phyloP scores from a whole-genome alignment of 2,888 invertebrate species.

The Strigamia maritima region DNA sequence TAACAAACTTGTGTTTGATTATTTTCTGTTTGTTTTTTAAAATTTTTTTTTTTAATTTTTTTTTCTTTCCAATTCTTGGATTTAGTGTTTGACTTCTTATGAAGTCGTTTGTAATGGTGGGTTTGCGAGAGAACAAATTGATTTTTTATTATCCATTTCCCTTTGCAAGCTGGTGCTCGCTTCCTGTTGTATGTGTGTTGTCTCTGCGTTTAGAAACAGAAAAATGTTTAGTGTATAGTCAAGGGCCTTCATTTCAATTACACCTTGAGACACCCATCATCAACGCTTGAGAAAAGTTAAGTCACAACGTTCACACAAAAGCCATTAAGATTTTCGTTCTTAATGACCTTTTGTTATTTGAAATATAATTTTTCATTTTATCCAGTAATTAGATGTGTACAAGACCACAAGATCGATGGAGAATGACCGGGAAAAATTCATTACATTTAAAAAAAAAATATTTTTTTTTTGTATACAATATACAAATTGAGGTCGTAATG shows the following conservation, averaged over 20 bases:
- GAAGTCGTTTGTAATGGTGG: constrained; percentile 19
- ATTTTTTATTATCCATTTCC: constrained; percentile 32
- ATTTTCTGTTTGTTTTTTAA: background rate
- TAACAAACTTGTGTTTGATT: background rate
- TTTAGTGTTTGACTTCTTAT: background rate
- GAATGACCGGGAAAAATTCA: constrained; percentile 26
- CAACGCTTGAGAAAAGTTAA: constrained; percentile 30
- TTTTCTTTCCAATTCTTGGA: background rate
- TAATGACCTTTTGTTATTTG: constrained; percentile 31
- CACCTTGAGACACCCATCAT: constrained; percentile 26
- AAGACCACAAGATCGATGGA: constrained; percentile 4
- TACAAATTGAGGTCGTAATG: constrained; percentile 8
- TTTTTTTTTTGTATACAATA: background rate
- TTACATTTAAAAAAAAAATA: background rate
- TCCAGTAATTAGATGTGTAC: constrained; percentile 7
- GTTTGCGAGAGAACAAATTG: constrained; percentile 32
- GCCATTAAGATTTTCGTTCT: constrained; percentile 19
- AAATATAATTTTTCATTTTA: constrained; percentile 12
- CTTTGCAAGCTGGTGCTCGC: constrained; percentile 32
- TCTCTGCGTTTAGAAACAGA: background rate
- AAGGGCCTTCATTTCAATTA: constrained; percentile 32
- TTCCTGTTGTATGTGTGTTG: constrained; percentile 21
- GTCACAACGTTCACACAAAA: constrained; percentile 30
- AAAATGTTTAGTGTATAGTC: constrained; percentile 29
- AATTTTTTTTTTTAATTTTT: constrained; percentile 6